Percentiles rank a stretch among this genome's conserved stretches.
Evolutionary conservation across 1,140 invertebrate species (phyloP).

Genomic region (Marisa cornuarietis): DNA sequence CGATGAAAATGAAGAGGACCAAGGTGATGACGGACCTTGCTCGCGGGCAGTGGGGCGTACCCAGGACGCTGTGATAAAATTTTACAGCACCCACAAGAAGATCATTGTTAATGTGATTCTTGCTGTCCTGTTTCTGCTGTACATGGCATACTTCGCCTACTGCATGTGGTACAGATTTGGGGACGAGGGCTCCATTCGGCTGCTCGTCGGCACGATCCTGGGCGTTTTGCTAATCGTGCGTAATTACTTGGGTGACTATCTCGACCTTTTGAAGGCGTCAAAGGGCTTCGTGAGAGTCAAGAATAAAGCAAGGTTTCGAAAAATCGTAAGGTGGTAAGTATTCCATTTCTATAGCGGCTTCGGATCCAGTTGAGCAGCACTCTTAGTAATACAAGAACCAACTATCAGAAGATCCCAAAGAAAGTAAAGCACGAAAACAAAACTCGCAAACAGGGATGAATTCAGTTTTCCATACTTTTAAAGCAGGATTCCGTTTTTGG

Average conservation of each 20-base stretch:
- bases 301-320: not conserved
- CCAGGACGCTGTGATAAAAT: conserved; percentile 1
- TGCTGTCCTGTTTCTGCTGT: conserved; percentile 22
- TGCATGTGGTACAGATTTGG: conserved; percentile 45
- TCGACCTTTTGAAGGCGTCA: not conserved
- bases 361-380: no score
- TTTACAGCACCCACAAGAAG: conserved; percentile 7
- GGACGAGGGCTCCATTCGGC: conserved; percentile 50
- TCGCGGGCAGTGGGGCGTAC: not conserved
- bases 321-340: not conserved
- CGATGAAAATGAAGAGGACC: not conserved
- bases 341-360: no score
- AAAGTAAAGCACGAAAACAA: no score
- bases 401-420: no score
- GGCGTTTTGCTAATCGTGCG: conserved; percentile 4
- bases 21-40: conserved; percentile 15
- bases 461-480: no score
- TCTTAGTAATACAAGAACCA: no score
- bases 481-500: no score
- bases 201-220: conserved; percentile 42
- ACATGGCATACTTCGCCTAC: conserved; percentile 35
- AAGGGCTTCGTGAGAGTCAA: not conserved
- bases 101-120: conserved; percentile 20
- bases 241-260: not conserved
- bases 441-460: no score